A percentile compares a stretch with the other conserved stretches of the same genome.
These are phyloP conservation scores for Oplegnathus fasciatus DNA, from an alignment of 2,113 vertebrate species.

Conservation along the genomic window DNA sequence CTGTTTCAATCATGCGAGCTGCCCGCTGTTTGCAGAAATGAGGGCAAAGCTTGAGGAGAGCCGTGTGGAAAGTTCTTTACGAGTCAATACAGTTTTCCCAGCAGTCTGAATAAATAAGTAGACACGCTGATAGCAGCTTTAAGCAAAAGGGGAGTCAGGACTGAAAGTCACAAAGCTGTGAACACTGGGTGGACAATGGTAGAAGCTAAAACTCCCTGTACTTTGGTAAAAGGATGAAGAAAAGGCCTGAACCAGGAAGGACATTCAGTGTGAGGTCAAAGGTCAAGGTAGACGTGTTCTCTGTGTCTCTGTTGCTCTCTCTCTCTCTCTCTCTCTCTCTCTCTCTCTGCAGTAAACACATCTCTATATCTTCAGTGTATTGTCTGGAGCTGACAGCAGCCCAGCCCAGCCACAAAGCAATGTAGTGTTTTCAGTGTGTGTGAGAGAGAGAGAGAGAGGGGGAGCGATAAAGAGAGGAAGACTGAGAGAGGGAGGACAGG, in stretches of 20 bases:
- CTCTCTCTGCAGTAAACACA: constrained; percentile 73
- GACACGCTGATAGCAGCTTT: background rate
- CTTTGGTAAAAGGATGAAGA: constrained; percentile 15
- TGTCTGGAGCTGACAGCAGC: constrained; percentile 73
- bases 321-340: background rate
- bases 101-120: background rate
- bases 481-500: constrained; percentile 16
- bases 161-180: background rate
- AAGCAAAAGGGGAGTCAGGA: background rate
- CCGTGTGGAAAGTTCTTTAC: background rate
- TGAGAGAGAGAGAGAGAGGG: background rate
- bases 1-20: background rate
- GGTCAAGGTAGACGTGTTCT: constrained; percentile 17
- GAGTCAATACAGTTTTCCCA: background rate
- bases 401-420: constrained; percentile 52
- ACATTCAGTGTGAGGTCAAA: constrained; percentile 42
- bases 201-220: background rate
- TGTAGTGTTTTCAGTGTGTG: constrained; percentile 48
- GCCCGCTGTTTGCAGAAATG: background rate
- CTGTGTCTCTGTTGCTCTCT: background rate
- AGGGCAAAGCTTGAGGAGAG: background rate
- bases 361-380: constrained; percentile 80
- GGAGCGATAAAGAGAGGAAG: background rate
- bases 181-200: background rate
- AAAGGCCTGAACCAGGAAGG: background rate